Conservation (phyloP, 2,113 vertebrate species). For the Electrona antarctica region DNA sequence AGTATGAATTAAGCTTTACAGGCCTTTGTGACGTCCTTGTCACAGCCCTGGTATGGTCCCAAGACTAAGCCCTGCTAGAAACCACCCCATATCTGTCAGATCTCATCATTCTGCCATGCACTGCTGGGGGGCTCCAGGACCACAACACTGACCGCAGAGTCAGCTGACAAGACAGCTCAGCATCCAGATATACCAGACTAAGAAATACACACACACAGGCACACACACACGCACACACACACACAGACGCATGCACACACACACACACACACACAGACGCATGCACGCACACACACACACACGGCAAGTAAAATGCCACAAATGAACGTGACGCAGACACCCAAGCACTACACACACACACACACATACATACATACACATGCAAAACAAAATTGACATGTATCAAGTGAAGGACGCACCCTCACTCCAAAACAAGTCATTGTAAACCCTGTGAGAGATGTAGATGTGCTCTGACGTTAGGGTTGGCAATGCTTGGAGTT, state of each 20-base stretch:
- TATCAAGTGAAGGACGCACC: constrained; percentile 22
- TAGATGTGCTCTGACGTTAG: constrained; percentile 71
- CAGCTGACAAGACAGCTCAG: constrained; percentile 76
- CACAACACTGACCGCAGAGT: constrained; percentile 77
- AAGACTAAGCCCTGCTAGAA: constrained; percentile 51
- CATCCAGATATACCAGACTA: constrained; percentile 54
- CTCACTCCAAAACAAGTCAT: constrained; percentile 31
- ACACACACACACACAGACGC: constrained; percentile 17
- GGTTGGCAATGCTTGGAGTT: constrained; percentile 60
- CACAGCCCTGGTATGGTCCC: constrained; percentile 37
- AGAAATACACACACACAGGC: constrained; percentile 17
- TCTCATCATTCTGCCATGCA: constrained; percentile 59
- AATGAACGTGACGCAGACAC: constrained; percentile 1
- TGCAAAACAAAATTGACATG: constrained; percentile 47
- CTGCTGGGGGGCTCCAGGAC: constrained; percentile 56
- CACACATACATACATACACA: constrained; percentile 29
- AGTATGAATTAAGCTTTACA: background rate
- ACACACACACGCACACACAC: constrained; percentile 5
- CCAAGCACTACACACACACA: constrained; percentile 1
- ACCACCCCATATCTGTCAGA: constrained; percentile 66
- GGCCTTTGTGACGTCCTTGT: constrained; percentile 30
- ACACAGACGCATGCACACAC: background rate
- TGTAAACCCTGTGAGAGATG: constrained; percentile 43
- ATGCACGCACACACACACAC: constrained; percentile 32
- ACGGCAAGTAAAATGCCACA: background rate